Evolutionary conservation across 2,797 vertebrate genomes (phyloP).

Genomic region (Danio choprae): DNA sequence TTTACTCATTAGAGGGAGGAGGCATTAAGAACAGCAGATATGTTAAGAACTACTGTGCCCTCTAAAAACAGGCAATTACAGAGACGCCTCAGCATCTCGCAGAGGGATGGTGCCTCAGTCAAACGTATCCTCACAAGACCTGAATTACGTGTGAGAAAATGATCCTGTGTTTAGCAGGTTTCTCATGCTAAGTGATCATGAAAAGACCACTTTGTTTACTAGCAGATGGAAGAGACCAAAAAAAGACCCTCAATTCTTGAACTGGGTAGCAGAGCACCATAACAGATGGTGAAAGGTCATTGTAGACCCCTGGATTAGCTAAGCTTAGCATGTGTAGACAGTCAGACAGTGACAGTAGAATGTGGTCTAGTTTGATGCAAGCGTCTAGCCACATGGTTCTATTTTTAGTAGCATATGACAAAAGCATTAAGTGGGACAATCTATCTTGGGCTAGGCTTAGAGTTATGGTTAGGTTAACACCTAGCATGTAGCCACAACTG

Average conservation of each 20-base stretch:
- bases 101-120: conserved; percentile 9
- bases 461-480: conserved; percentile 26
- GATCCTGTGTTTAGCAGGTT: conserved; percentile 1
- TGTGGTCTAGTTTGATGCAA: conserved; percentile 31
- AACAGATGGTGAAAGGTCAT: conserved; percentile 58
- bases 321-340: conserved; percentile 26
- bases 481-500: neutral
- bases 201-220: neutral
- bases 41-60: conserved; percentile 47
- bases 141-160: conserved; percentile 24
- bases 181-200: neutral
- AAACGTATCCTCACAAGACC: conserved; percentile 41
- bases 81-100: conserved; percentile 23
- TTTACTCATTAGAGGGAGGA: conserved; percentile 55
- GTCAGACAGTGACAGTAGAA: conserved; percentile 32
- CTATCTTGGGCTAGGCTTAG: neutral
- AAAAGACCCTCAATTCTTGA: conserved; percentile 11
- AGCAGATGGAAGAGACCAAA: conserved; percentile 15
- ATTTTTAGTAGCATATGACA: conserved; percentile 46
- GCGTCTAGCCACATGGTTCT: conserved; percentile 44
- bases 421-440: conserved; percentile 4
- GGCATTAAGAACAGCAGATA: conserved; percentile 41
- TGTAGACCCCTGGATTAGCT: conserved; percentile 42
- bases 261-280: conserved; percentile 17
- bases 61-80: conserved; percentile 60